Conservation (phyloP, 1,140 invertebrate species). For the Megathymus violae region DNA sequence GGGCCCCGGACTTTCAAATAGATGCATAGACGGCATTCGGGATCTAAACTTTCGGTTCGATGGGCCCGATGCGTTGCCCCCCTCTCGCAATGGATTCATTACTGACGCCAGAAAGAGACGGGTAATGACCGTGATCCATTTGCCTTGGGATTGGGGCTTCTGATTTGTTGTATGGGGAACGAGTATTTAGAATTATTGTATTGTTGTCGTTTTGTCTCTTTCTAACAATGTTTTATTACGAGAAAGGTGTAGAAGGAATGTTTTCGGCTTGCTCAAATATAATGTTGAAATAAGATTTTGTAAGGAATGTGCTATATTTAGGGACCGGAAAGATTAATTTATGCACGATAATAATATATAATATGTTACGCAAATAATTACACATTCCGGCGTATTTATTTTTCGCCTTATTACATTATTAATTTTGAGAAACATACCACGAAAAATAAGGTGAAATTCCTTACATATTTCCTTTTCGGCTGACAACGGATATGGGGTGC, state of each 20-base stretch:
- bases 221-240: neutral
- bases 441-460: too few relatives aligned
- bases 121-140: constrained; percentile 15
- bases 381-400: too few relatives aligned
- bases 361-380: too few relatives aligned
- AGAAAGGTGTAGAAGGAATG: neutral
- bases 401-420: too few relatives aligned
- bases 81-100: too few relatives aligned
- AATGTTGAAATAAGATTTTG: neutral
- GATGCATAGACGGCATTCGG: constrained; percentile 23
- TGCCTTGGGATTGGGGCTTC: constrained; percentile 18
- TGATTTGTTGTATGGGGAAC: constrained; percentile 19
- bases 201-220: constrained; percentile 3
- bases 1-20: constrained; percentile 20
- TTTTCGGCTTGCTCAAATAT: neutral
- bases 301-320: too few relatives aligned
- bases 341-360: too few relatives aligned
- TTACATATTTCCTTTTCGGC: too few relatives aligned
- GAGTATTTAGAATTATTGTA: constrained; percentile 18
- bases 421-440: too few relatives aligned
- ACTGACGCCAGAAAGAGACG: neutral
- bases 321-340: too few relatives aligned
- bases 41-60: constrained; percentile 29
- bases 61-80: constrained; percentile 11
- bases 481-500: too few relatives aligned